Percentiles rank a stretch among this genome's conserved stretches.
phyloP scores from a whole-genome alignment of 2,888 invertebrate species.

The Dryobota labecula region DNA sequence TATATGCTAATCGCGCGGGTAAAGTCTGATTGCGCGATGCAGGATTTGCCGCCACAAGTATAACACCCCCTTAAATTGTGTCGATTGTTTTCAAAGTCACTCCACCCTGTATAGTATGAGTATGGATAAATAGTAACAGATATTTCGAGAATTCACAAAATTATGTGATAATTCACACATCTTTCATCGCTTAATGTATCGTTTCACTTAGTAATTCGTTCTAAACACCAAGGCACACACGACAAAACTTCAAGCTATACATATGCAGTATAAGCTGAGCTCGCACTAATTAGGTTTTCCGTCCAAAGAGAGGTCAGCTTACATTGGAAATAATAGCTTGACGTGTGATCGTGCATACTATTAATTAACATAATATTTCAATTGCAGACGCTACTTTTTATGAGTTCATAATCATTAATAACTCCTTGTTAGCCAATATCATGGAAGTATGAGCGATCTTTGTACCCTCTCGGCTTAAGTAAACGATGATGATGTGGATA shows the following conservation, averaged over 20 bases:
- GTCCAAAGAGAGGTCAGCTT: background rate
- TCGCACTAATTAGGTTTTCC: background rate
- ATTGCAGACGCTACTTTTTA: background rate
- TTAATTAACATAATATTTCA: conserved; percentile 6
- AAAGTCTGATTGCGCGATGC: too few relatives aligned
- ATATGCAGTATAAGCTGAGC: background rate
- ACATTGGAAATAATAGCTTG: background rate
- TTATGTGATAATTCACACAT: conserved; percentile 12
- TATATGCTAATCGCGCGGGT: too few relatives aligned
- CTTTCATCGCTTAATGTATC: too few relatives aligned
- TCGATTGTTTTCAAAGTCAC: too few relatives aligned
- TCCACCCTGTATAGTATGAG: background rate
- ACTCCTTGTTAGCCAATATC: conserved; percentile 42
- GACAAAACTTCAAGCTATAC: background rate
- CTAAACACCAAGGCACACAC: background rate
- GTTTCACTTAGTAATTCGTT: background rate
- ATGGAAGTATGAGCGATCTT: conserved; percentile 33
- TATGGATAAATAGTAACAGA: background rate
- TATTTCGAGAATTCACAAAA: background rate
- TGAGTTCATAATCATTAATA: conserved; percentile 29
- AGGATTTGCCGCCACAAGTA: too few relatives aligned
- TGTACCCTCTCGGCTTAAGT: conserved; percentile 31
- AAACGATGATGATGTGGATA: conserved; percentile 4
- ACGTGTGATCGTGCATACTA: background rate
- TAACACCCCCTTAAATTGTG: too few relatives aligned